Evolutionary conservation across 2,888 invertebrate genomes (phyloP), one percentile per base, ranked within the genome.

Genomic region (Mimumesa dahlbomi): DNA sequence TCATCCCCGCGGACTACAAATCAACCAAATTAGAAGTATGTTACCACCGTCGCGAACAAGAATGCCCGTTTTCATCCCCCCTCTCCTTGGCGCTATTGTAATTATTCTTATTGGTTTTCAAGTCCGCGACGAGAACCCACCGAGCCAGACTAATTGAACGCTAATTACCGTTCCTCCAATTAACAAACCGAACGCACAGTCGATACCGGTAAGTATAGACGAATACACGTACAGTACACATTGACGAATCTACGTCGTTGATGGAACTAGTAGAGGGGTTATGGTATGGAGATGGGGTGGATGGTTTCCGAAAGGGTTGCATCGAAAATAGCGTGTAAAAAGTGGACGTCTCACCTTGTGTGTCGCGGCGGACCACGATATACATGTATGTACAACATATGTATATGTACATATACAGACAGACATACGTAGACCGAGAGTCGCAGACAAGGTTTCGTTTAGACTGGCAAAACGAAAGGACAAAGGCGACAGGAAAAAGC

Each of bases 151-250:
- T 59, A 59, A 72, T 72, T 64, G 70, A 70, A 58, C 70, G 46
- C 71, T 72, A 72, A 72, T 72, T 72, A 72, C 57, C 71, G 56
- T 48, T 59, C 40, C 36, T 40, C 70, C 70, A 70, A 72, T 70
- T 72, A 70, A 70, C 53, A 45, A 50, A 34, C 31, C 49, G 34
- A 18, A 31, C 49, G 19, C 34, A 48, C 49, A n/a, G 22, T 38
- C 58, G 70, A 71, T 71, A 69, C n/a, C n/a, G n/a, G n/a, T n/a
- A n/a, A n/a, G n/a, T n/a, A n/a, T n/a, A n/a, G n/a, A n/a, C 69
- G 49, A 34, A 53, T 40, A n/a, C 29, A n/a, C 40, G 70, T 53
- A 59, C 70, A 69, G 63, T 71, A 36, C 48, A 40, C 4, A 6
- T 4, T 42, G 25, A 6, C 2, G 11, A n/a, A 29, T 2, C n/a